Base-by-base conservation (phyloP, 2,797 vertebrate genomes). In the Artibeus jamaicensis region DNA sequence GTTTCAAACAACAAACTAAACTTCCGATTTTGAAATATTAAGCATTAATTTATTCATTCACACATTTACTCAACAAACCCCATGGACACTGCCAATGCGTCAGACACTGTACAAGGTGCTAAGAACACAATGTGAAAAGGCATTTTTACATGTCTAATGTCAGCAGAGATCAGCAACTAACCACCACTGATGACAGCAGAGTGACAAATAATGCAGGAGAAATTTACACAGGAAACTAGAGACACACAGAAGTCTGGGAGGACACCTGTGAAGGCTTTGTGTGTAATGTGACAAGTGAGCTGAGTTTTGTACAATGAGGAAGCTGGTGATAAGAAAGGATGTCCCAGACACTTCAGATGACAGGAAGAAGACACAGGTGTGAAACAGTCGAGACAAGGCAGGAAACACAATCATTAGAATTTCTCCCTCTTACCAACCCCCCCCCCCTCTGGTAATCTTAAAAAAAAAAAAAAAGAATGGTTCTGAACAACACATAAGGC, bases 1-100 rank as follows among this genome's bases (percentile, higher is more conserved):
- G 74, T 79, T 77, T 91, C 89, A 91, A 90, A 73, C 18, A 91
- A 62, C 6, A 91, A 76, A 86, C 57, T 81, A 9, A 87, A 95
- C 74, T 89, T 82, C 74, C 8, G 62, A 9, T 78, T 11, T 55
- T 68, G 32, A 94, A 93, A 87, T 92, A 59, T 76, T 14, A 81
- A 59, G 11, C 26, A 86, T 76, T 91, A 82, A 68, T 85, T 82
- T 92, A 73, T 48, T 68, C 50, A 90, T 29, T 50, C 34, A 83
- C 26, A 70, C 22, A 32, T 37, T 89, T 53, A 85, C 5, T 92
- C 88, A 74, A 26, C 5, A 83, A 57, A 82, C 26, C 8, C 37
- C 57, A 50, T 4, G 44, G 22, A 90, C 24, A 34, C 11, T 9
- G 46, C 59, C n/a, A 84, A 39, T 26, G 24, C 79, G 2, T 8